Evolutionary conservation across 2,113 vertebrate genomes (phyloP).

Genomic region (Lanius ludovicianus): DNA sequence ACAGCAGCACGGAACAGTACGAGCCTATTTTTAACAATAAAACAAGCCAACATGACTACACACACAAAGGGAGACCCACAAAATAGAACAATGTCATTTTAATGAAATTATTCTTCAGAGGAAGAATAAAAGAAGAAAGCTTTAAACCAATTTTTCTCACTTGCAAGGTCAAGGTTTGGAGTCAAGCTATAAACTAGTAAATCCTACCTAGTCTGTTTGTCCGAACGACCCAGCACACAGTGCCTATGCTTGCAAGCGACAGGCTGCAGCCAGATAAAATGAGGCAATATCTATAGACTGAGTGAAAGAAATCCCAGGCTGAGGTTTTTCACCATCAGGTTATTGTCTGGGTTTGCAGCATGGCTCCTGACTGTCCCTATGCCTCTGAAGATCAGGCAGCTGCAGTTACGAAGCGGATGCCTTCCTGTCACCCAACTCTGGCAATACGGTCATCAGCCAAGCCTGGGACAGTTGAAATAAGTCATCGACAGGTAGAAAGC

Average conservation of each 20-base stretch:
- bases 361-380: not conserved
- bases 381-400: not conserved
- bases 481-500: not conserved
- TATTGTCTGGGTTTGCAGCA: not conserved
- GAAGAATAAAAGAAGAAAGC: not conserved
- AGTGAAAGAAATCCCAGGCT: not conserved
- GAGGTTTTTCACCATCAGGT: not conserved
- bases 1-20: not conserved
- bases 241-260: not conserved
- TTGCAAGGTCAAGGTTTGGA: not conserved
- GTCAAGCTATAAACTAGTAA: not conserved
- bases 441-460: not conserved
- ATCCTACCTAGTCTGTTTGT: not conserved
- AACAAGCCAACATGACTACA: not conserved
- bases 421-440: not conserved
- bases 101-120: not conserved
- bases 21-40: constrained; percentile 45
- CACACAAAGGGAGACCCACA: constrained; percentile 19
- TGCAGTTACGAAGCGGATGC: not conserved
- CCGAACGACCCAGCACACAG: not conserved
- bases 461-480: not conserved
- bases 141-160: not conserved
- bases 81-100: not conserved
- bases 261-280: not conserved
- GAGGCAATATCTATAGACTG: not conserved